phyloP scores from a whole-genome alignment of 1,140 invertebrate genomes.

The Zaprionus vittiger region DNA sequence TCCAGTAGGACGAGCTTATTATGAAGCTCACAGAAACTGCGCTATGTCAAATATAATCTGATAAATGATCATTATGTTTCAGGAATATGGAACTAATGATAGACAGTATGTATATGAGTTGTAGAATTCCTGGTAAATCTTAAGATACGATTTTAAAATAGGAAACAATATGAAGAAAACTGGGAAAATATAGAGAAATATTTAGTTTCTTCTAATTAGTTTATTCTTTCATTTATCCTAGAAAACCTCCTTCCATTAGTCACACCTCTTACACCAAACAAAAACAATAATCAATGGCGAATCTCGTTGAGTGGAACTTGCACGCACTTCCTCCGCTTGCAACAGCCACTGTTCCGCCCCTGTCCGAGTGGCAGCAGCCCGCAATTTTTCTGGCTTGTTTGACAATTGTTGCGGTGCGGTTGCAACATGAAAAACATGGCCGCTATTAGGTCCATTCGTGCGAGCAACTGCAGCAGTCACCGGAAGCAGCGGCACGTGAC shows the following conservation, averaged over 20 bases:
- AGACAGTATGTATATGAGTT: too few relatives aligned
- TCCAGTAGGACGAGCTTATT: too few relatives aligned
- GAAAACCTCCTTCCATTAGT: not conserved
- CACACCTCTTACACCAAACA: not conserved
- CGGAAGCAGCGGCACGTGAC: conserved; percentile 72
- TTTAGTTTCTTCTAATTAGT: too few relatives aligned
- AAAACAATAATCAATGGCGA: not conserved
- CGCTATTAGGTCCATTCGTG: conserved; percentile 72
- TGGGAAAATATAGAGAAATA: too few relatives aligned
- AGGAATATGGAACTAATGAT: too few relatives aligned
- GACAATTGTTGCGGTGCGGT: conserved; percentile 70
- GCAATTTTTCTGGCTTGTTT: conserved; percentile 79
- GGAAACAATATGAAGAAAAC: too few relatives aligned
- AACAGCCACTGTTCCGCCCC: not conserved
- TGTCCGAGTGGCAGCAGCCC: conserved; percentile 43
- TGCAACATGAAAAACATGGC: conserved; percentile 57
- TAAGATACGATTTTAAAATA: too few relatives aligned
- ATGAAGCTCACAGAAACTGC: too few relatives aligned
- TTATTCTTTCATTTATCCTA: not conserved
- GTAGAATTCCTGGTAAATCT: too few relatives aligned
- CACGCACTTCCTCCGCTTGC: not conserved
- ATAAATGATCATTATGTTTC: too few relatives aligned
- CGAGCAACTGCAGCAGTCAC: conserved; percentile 53
- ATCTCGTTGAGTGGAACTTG: not conserved
- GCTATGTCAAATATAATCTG: too few relatives aligned